Evolutionary conservation across 2,888 invertebrate genomes (phyloP).

Genomic region (Neria commutata): DNA sequence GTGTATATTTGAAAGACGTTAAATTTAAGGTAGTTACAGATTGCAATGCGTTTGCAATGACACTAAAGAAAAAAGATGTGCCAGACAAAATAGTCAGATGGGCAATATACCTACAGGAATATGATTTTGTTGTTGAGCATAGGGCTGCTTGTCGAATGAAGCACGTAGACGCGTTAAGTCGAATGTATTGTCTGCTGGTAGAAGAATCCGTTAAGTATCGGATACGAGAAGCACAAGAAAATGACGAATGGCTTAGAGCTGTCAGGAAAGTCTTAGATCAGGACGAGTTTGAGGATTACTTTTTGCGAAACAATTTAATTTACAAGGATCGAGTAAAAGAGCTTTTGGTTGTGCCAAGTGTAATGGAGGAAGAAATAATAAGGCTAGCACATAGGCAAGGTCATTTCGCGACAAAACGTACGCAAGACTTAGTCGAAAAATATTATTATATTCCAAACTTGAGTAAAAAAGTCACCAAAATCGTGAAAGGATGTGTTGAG

Average conservation of each 20-base stretch:
- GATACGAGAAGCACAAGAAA: slow-evolving; percentile 4
- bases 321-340: slow-evolving; percentile 13
- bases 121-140: background rate
- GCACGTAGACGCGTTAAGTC: slow-evolving; percentile 31
- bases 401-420: slow-evolving; percentile 45
- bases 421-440: slow-evolving; percentile 31
- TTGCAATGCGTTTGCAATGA: slow-evolving; percentile 32
- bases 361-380: slow-evolving; percentile 47
- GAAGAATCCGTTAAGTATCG: background rate
- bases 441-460: slow-evolving; percentile 38
- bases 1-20: slow-evolving; percentile 25
- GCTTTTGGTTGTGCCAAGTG: slow-evolving; percentile 45
- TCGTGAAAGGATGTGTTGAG: slow-evolving; percentile 13
- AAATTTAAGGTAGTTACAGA: slow-evolving; percentile 29
- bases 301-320: slow-evolving; percentile 19
- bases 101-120: slow-evolving; percentile 4
- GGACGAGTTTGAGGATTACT: slow-evolving; percentile 14
- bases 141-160: slow-evolving; percentile 18
- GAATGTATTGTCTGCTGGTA: background rate
- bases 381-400: slow-evolving; percentile 45
- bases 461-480: background rate
- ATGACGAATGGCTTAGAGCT: slow-evolving; percentile 15
- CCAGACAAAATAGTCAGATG: slow-evolving; percentile 26
- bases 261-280: slow-evolving; percentile 13
- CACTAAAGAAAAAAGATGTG: slow-evolving; percentile 28